Percentiles rank a stretch among this genome's conserved stretches.
Evolutionary conservation across 2,797 vertebrate genomes (phyloP).

Genomic region (Cygnus olor): DNA sequence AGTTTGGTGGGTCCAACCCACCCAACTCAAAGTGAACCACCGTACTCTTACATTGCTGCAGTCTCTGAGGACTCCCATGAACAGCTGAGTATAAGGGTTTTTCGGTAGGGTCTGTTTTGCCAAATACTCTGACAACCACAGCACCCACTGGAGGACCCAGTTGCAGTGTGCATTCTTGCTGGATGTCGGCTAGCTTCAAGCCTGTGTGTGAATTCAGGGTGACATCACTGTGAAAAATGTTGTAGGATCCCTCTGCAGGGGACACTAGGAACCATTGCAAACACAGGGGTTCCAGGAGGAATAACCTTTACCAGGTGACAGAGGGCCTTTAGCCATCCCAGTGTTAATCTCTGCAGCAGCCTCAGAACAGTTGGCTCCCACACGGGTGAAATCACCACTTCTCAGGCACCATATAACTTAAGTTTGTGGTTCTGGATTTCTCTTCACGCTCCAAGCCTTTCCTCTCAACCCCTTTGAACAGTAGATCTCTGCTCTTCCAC

Average conservation of each 20-base stretch:
- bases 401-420: not conserved
- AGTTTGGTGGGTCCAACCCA: not conserved
- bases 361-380: not conserved
- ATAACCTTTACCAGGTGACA: not conserved
- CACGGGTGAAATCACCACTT: not conserved
- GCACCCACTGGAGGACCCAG: not conserved
- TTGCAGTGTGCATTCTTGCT: not conserved
- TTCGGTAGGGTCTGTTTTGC: not conserved
- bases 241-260: not conserved
- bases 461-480: not conserved
- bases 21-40: not conserved
- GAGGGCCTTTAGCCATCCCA: not conserved
- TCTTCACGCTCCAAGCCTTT: not conserved
- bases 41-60: not conserved
- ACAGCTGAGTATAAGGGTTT: not conserved
- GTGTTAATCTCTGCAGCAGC: not conserved
- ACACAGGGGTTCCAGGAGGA: not conserved
- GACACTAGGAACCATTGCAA: not conserved
- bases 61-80: not conserved
- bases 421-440: not conserved
- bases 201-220: not conserved
- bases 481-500: not conserved
- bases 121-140: not conserved
- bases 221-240: not conserved
- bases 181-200: not conserved